These are phyloP conservation scores for Diloba caeruleocephala DNA, from an alignment of 2,888 invertebrate genomes.

Conservation along the genomic window DNA sequence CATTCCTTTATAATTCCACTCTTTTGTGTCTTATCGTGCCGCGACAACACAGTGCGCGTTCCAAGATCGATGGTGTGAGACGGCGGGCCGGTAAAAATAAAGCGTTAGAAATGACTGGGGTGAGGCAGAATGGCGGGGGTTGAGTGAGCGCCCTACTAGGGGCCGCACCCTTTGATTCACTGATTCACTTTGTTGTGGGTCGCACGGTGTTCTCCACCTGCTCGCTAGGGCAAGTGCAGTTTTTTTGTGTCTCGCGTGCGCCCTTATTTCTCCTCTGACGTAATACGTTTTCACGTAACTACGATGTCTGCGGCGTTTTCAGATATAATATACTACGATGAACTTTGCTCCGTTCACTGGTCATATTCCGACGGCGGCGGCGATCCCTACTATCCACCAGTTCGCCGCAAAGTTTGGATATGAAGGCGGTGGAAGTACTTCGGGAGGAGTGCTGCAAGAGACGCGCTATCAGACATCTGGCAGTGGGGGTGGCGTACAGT, in stretches of 20 bases:
- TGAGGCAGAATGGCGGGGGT: slow-evolving; percentile 88
- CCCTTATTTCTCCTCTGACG: slow-evolving; percentile 39
- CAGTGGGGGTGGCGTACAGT: slow-evolving; percentile 73
- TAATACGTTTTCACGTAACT: slow-evolving; percentile 34
- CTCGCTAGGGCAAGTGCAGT: slow-evolving; percentile 56
- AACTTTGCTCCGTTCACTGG: slow-evolving; percentile 96
- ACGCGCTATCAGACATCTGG: slow-evolving; percentile 75
- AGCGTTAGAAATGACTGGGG: slow-evolving; percentile 84
- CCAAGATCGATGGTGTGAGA: slow-evolving; percentile 81
- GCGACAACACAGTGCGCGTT: slow-evolving; percentile 50
- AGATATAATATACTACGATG: slow-evolving; percentile 86
- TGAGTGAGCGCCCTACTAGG: slow-evolving; percentile 81
- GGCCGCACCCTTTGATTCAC: slow-evolving; percentile 78
- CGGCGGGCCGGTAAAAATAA: slow-evolving; percentile 87
- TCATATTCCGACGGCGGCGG: slow-evolving; percentile 92
- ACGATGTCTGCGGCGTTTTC: slow-evolving; percentile 63
- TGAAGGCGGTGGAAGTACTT: slow-evolving; percentile 73
- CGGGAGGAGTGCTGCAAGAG: slow-evolving; percentile 78
- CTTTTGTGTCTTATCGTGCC: slow-evolving; percentile 28
- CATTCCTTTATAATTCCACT: slow-evolving; percentile 51
- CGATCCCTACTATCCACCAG: slow-evolving; percentile 95
- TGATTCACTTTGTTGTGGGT: slow-evolving; percentile 66
- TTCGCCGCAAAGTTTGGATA: slow-evolving; percentile 93
- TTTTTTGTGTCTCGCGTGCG: slow-evolving; percentile 46
- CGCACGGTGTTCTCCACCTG: slow-evolving; percentile 62